Conservation (phyloP, 2,113 vertebrate genomes). For the Hipposideros armiger region DNA sequence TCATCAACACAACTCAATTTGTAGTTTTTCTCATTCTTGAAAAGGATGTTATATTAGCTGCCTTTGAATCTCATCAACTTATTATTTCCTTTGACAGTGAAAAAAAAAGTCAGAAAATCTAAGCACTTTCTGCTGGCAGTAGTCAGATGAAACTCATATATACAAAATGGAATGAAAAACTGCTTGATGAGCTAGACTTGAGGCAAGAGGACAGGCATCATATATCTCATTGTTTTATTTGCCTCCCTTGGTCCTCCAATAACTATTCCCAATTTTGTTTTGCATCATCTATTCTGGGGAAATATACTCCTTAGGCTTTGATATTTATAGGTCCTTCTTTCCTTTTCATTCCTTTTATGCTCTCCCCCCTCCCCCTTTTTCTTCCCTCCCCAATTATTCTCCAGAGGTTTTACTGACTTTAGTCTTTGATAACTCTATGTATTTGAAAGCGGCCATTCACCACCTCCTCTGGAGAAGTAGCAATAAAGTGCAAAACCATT, state of each 20-base stretch:
- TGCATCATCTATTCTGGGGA: slow-evolving; percentile 70
- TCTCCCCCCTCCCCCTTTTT: neutral
- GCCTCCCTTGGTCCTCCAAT: slow-evolving; percentile 69
- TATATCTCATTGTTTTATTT: slow-evolving; percentile 79
- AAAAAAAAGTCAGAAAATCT: slow-evolving; percentile 26
- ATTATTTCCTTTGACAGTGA: slow-evolving; percentile 54
- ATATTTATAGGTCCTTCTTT: slow-evolving; percentile 76
- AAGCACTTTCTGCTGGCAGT: slow-evolving; percentile 55
- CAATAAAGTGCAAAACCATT: slow-evolving; percentile 84
- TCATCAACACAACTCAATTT: neutral
- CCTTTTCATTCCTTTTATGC: slow-evolving; percentile 77
- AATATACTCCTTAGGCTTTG: slow-evolving; percentile 74
- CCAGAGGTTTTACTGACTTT: slow-evolving; percentile 73
- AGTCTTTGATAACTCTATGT: slow-evolving; percentile 77
- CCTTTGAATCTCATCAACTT: slow-evolving; percentile 51
- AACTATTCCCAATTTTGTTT: slow-evolving; percentile 79
- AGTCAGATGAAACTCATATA: slow-evolving; percentile 69
- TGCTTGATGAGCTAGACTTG: slow-evolving; percentile 60
- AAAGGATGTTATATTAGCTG: neutral
- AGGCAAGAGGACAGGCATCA: slow-evolving; percentile 50
- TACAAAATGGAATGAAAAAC: slow-evolving; percentile 68
- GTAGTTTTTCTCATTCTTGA: slow-evolving; percentile 57
- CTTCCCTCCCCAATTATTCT: slow-evolving; percentile 77
- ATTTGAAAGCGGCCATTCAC: slow-evolving; percentile 77
- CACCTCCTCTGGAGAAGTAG: slow-evolving; percentile 76